A percentile compares a stretch with the other conserved stretches of the same genome.
Conservation (phyloP, 2,888 invertebrate species). For the Acanthacorydalis orientalis region DNA sequence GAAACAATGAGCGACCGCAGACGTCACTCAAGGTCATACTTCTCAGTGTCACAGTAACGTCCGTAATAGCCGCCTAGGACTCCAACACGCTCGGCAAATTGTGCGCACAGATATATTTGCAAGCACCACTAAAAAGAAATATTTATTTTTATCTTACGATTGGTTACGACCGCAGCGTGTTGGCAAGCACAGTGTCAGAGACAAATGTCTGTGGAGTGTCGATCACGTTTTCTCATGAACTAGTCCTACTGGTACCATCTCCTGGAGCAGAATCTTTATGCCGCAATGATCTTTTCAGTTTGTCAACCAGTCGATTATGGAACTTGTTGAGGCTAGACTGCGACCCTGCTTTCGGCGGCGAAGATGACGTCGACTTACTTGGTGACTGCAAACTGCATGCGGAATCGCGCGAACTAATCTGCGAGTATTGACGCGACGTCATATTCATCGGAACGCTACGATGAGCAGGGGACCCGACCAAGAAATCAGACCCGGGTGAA, state of each 20-base stretch:
- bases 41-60: no score
- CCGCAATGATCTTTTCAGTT: slow-evolving; percentile 53
- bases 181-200: no score
- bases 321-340: slow-evolving; percentile 54
- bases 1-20: no score
- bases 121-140: no score
- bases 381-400: slow-evolving; percentile 46
- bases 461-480: slow-evolving; percentile 38
- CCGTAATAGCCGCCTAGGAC: no score
- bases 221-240: slow-evolving; percentile 30
- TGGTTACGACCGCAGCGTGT: no score
- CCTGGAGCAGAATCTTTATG: slow-evolving; percentile 34
- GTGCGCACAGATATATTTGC: no score
- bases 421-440: slow-evolving; percentile 41
- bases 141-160: no score
- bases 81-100: no score
- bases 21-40: no score
- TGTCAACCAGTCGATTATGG: slow-evolving; percentile 64
- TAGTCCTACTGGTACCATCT: slow-evolving; percentile 27
- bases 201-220: not conserved
- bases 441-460: slow-evolving; percentile 49
- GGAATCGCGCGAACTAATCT: slow-evolving; percentile 42
- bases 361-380: slow-evolving; percentile 45
- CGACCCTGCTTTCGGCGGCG: slow-evolving; percentile 40
- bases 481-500: slow-evolving; percentile 42